Base-by-base conservation (phyloP, 2,888 invertebrate species). In the Drosophila mimetica region DNA sequence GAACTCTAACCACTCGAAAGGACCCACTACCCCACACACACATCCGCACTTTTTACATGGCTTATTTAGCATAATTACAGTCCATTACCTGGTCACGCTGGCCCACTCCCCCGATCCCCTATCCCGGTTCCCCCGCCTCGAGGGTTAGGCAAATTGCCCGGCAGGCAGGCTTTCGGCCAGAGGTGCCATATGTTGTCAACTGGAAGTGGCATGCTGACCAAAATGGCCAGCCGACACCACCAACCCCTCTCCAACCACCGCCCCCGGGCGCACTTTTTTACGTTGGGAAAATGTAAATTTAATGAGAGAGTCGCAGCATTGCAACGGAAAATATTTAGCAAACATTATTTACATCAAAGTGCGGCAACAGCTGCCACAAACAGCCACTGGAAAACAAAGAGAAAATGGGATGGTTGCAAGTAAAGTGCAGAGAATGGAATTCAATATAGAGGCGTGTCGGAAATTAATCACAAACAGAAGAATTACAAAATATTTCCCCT, bases 31-130 rank as follows among this genome's bases (percentile, higher is more conserved):
- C 30, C 54, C 74, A 54, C 55, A 50, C 55, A 50, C 69, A 77
- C 76, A 59, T 63, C 69, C 50, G 55, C 82, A 71, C 78, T 81
- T 76, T 59, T 76, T 78, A 65, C 76, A 81, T 77, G 84, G 76
- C 84, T 79, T 83, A 79, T 79, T 83, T 83, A 83, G 84, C 82
- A 83, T 83, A 83, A 83, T 83, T 83, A 79, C 76, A 79, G 79
- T 82, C 82, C 82, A 83, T 83, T 83, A 83, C 75, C 79, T 82
- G 79, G 84, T 78, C 84, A 82, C 81, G 84, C 36, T 50, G 32
- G 22, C 44, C 20, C 46, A 11, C 71, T 18, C 30, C n/a, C 14
- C 37, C 30, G 37, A 4, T 9, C 13, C 13, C 30, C 52, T 13
- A n/a, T 7, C 14, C 28, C 39, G 22, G 16, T 37, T 4, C 37